A percentile compares a stretch with the other conserved stretches of the same genome.
phyloP scores from a whole-genome alignment of 2,888 invertebrate species.

The Rhamphomyia laevipes region DNA sequence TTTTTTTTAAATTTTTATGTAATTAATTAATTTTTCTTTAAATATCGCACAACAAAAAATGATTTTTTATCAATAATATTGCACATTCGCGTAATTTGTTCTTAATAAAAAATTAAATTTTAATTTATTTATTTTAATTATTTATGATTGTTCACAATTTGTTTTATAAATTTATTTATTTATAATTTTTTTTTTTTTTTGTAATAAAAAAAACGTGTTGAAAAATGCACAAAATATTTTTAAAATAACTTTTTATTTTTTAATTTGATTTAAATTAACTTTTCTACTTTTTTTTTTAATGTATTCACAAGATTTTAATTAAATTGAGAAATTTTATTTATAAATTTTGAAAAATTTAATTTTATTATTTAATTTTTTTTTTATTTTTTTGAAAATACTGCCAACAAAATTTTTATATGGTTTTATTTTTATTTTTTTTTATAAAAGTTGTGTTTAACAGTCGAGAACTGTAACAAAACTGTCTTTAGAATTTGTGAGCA shows the following conservation, averaged over 20 bases:
- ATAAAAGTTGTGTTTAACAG: conserved; percentile 29
- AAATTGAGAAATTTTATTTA: neutral
- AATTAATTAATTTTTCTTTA: conserved; percentile 10
- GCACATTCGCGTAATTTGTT: conserved; percentile 15
- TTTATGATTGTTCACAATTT: too few relatives aligned
- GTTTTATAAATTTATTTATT: too few relatives aligned
- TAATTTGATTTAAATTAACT: too few relatives aligned
- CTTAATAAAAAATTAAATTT: too few relatives aligned
- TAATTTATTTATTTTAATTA: too few relatives aligned
- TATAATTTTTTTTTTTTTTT: conserved; percentile 1
- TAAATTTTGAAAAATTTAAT: neutral
- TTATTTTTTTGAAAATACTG: too few relatives aligned
- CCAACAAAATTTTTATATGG: too few relatives aligned
- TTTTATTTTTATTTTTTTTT: too few relatives aligned
- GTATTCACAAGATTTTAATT: neutral
- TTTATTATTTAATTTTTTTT: too few relatives aligned
- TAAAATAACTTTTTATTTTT: conserved; percentile 4
- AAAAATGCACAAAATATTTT: neutral
- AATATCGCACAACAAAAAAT: conserved; percentile 9
- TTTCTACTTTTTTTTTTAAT: too few relatives aligned
- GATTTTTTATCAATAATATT: conserved; percentile 11
- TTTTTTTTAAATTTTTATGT: conserved; percentile 22
- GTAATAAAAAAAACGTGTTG: neutral
- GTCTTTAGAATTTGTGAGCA: conserved; percentile 12
- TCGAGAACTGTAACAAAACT: conserved; percentile 33